Percentiles rank a stretch among this genome's conserved stretches.
Conservation (phyloP, 2,888 invertebrate genomes). For the Merodon equestris region DNA sequence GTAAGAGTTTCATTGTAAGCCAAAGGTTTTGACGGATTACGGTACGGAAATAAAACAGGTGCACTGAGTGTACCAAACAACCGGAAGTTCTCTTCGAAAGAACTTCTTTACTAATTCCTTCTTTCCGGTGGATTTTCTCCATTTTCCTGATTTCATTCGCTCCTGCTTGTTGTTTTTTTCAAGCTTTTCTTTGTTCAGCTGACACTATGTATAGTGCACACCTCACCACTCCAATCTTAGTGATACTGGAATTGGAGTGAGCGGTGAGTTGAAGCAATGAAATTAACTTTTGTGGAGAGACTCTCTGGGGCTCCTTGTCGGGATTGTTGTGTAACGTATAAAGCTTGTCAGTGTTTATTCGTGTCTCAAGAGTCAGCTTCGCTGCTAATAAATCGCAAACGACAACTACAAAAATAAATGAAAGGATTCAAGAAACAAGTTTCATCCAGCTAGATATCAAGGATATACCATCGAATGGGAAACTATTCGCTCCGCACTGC, state of each 20-base stretch:
- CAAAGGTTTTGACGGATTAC: slow-evolving; percentile 33
- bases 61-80: slow-evolving; percentile 5
- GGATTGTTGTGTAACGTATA: too few relatives aligned
- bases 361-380: too few relatives aligned
- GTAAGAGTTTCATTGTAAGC: not conserved
- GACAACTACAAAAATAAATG: too few relatives aligned
- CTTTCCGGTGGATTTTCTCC: not conserved
- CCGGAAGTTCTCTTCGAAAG: slow-evolving; percentile 16
- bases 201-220: too few relatives aligned
- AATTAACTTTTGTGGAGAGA: slow-evolving; percentile 42
- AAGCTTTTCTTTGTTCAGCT: not conserved
- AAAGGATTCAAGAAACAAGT: slow-evolving; percentile 13
- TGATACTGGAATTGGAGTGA: too few relatives aligned
- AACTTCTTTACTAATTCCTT: not conserved
- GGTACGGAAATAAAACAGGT: not conserved
- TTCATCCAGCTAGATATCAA: slow-evolving; percentile 1
- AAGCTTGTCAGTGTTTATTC: too few relatives aligned
- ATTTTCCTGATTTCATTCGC: too few relatives aligned
- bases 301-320: slow-evolving; percentile 13
- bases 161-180: not conserved
- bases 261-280: slow-evolving; percentile 15
- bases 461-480: not conserved
- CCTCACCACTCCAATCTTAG: too few relatives aligned
- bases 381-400: slow-evolving; percentile 37
- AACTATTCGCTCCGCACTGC: not conserved